Conservation (phyloP, 1,140 invertebrate species). For the Phocides pigmalion region DNA sequence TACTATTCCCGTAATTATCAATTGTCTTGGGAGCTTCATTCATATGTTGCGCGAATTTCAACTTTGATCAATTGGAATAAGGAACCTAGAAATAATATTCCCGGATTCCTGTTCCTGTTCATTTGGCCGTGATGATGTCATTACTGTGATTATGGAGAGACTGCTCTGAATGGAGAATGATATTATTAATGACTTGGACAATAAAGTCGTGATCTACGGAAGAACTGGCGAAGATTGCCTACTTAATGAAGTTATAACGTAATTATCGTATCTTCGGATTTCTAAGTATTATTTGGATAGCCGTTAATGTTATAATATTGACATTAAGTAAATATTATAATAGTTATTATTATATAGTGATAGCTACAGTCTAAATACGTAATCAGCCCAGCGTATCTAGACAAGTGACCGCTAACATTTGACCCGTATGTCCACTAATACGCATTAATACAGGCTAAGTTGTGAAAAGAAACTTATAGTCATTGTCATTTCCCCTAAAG, state of each 20-base stretch:
- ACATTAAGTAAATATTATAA: too few relatives aligned
- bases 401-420: too few relatives aligned
- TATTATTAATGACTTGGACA: constrained; percentile 35
- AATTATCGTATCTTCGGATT: background rate
- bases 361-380: too few relatives aligned
- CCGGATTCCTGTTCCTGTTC: constrained; percentile 35
- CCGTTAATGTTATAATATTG: constrained; percentile 3
- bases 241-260: constrained; percentile 9
- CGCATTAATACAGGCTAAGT: too few relatives aligned
- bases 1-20: constrained; percentile 53
- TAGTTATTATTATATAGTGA: too few relatives aligned
- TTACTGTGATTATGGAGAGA: constrained; percentile 38
- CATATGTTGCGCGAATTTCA: constrained; percentile 24
- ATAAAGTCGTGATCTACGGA: constrained; percentile 31
- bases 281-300: constrained; percentile 1
- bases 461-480: too few relatives aligned
- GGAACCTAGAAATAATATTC: constrained; percentile 21
- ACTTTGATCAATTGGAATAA: constrained; percentile 33
- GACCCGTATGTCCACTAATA: too few relatives aligned
- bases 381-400: too few relatives aligned
- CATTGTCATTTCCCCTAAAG: too few relatives aligned
- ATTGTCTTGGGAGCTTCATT: constrained; percentile 46
- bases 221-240: constrained; percentile 9
- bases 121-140: constrained; percentile 43
- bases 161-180: constrained; percentile 37